Evolutionary conservation across 2,797 vertebrate genomes (phyloP).

Genomic region (Cirrhinus mrigala): DNA sequence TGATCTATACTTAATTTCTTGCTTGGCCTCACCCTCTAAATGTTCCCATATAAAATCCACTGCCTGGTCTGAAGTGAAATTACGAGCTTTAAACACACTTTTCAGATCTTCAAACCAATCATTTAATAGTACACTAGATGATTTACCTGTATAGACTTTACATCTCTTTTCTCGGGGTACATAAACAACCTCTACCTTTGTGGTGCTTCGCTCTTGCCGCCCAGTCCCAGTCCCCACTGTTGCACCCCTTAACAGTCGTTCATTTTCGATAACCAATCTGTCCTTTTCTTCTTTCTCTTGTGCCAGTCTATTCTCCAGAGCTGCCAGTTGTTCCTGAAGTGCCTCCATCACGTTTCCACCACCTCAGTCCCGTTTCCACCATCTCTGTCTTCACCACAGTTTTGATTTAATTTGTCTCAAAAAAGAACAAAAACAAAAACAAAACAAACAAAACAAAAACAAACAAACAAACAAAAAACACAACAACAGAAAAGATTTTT

Average conservation of each 20-base stretch:
- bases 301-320: not conserved
- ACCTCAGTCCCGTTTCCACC: too few species aligned
- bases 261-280: not conserved
- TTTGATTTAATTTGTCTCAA: too few species aligned
- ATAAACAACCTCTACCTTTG: not conserved
- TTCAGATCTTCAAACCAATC: too few species aligned
- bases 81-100: not conserved
- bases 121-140: too few species aligned
- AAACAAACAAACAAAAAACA: too few species aligned
- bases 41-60: not conserved
- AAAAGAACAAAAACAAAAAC: too few species aligned
- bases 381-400: not conserved
- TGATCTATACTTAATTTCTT: not conserved
- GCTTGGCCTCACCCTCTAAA: not conserved
- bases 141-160: not conserved
- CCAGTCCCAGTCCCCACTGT: not conserved
- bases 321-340: not conserved
- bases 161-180: not conserved
- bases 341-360: not conserved
- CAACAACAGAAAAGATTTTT: not conserved
- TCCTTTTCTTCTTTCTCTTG: not conserved
- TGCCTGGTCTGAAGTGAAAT: not conserved
- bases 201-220: not conserved
- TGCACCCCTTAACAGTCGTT: not conserved
- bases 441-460: too few species aligned